These are phyloP conservation scores for Gisinianus flammeolus DNA, from an alignment of 2,888 invertebrate species.

Conservation along the genomic window DNA sequence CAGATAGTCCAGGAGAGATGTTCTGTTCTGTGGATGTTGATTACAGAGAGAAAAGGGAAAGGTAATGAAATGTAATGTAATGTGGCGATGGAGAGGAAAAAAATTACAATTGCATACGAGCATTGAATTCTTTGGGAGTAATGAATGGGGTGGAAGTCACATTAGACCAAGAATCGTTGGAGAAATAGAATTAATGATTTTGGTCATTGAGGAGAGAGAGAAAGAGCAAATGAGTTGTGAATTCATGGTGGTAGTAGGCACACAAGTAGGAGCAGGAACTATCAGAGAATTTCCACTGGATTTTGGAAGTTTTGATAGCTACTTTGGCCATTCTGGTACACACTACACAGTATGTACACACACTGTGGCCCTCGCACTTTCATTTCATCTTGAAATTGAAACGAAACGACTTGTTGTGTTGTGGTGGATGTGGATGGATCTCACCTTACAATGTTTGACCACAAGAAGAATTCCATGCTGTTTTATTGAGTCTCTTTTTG, in stretches of 20 bases:
- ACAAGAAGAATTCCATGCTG: slow-evolving; percentile 14
- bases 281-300: no score
- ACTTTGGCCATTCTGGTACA: no score
- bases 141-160: slow-evolving; percentile 5
- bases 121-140: slow-evolving; percentile 1
- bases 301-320: no score
- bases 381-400: no score
- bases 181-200: slow-evolving; percentile 10
- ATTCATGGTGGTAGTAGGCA: not conserved
- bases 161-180: not conserved
- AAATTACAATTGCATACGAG: not conserved
- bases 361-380: no score
- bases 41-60: not conserved
- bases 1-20: no score
- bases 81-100: not conserved
- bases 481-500: slow-evolving; percentile 26
- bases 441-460: not conserved
- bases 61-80: not conserved
- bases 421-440: no score
- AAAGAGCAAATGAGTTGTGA: not conserved
- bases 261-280: no score
- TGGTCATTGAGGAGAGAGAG: not conserved
- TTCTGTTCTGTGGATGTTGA: not conserved
- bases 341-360: no score
- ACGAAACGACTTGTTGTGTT: no score